Base-by-base conservation (phyloP, 2,888 invertebrate species). In the Tolmerus cingulatus region DNA sequence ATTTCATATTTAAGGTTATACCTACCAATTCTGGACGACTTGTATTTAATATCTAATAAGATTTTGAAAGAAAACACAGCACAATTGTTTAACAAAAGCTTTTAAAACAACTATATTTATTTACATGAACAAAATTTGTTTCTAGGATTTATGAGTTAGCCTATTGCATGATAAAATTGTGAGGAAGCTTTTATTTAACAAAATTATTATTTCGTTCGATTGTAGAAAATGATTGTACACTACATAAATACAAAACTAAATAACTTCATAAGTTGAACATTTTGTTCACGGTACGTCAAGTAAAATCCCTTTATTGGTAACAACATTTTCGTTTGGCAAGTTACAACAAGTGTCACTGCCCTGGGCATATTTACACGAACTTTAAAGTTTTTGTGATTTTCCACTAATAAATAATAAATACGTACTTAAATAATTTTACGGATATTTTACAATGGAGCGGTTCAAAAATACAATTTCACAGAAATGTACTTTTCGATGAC, bases 381-480 rank as follows among this genome's bases (percentile, higher is more conserved):
- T 27, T 27, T 23, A 14, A 66, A 19, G 19, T 23, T 66, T n/a
- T 66, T 66, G 66, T 27, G 66, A 57, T 34, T 82, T 82, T 27
- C 37, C 37, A n/a, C 37, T 82, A 57, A 55, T 82, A 85, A 85
- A 74, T 74, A 85, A 85, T 74, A 85, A 74, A 85, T 74, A 85
- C 23, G 5, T 23, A 74, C 23, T 74, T 84, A 74, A 66, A 66
- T 8, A 14, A 37, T n/a, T 34, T 34, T 37, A 82, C 12, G 40
- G 19, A 78, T 5, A n/a, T 14, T 23, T 27, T 81, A 74, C 37
- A 74, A 27, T 84, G 16, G n/a, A 74, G 34, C n/a, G 23, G 16
- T 37, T 23, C 19, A 78, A 19, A 87, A 88, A 88, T 88, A 87
- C 88, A 87, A 88, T 88, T 88, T 88, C 88, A 88, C 88, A 88